Evolutionary conservation across 1,140 invertebrate species (phyloP).

Genomic region (Pogonomyrmex barbatus): DNA sequence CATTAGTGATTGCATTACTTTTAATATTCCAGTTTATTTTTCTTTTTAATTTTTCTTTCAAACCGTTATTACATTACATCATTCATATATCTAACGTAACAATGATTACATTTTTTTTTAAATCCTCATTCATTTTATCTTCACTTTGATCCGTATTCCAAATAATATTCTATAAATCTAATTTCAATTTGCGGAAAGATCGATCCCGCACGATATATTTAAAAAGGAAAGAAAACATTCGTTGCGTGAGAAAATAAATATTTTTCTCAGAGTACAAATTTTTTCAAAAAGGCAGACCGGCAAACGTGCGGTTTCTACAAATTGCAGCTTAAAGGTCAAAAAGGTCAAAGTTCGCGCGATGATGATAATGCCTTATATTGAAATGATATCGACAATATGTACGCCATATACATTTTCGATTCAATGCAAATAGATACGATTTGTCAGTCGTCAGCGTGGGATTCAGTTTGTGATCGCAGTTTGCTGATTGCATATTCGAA

Average conservation of each 20-base stretch:
- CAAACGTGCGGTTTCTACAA: conserved; percentile 24
- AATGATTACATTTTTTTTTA: neutral
- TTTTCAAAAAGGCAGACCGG: neutral
- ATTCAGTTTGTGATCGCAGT: conserved; percentile 9
- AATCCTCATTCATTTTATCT: neutral
- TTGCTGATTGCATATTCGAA: conserved; percentile 9
- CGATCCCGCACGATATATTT: neutral
- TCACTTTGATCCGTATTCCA: neutral
- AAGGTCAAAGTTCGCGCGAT: conserved; percentile 30
- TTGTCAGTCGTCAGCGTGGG: neutral
- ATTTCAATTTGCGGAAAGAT: no score
- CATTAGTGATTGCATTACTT: no score
- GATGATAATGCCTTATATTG: conserved; percentile 14
- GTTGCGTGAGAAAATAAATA: neutral
- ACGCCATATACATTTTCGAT: neutral
- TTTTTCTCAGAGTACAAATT: no score
- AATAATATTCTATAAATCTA: neutral
- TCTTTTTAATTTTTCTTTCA: neutral
- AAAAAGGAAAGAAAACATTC: neutral
- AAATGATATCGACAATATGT: neutral
- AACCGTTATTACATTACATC: neutral
- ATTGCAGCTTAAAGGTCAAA: neutral
- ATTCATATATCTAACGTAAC: neutral
- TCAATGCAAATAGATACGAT: conserved; percentile 27
- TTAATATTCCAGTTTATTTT: neutral